A percentile compares a stretch with the other conserved stretches of the same genome.
These are phyloP conservation scores for Pedionomus torquatus DNA, from an alignment of 2,113 vertebrate genomes.

Conservation along the genomic window DNA sequence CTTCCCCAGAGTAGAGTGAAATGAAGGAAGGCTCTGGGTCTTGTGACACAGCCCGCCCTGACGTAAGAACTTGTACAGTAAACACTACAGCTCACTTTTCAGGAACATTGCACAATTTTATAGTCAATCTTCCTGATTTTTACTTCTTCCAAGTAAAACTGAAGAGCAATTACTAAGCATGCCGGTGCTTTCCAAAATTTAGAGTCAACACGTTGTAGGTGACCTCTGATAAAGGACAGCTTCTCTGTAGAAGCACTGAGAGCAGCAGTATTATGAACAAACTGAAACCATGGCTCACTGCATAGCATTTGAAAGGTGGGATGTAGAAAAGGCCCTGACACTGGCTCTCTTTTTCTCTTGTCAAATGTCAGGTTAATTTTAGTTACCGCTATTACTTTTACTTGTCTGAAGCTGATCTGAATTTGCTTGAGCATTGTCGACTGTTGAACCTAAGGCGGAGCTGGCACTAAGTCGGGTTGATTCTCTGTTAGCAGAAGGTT, in stretches of 20 bases:
- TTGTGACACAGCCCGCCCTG: neutral
- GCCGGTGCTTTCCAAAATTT: neutral
- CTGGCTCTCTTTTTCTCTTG: neutral
- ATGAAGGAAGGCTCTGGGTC: neutral
- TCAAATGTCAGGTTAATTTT: neutral
- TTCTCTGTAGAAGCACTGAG: neutral
- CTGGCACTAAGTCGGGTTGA: neutral
- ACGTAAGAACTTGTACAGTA: neutral
- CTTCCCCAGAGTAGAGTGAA: neutral
- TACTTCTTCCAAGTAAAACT: neutral
- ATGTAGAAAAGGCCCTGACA: neutral
- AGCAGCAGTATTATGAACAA: neutral
- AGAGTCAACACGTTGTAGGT: neutral
- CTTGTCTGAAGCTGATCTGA: neutral
- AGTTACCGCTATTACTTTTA: neutral
- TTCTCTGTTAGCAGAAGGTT: neutral
- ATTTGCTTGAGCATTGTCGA: neutral
- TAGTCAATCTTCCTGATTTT: neutral
- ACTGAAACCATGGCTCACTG: neutral
- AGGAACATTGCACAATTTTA: neutral
- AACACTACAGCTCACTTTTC: neutral
- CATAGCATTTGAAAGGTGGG: neutral
- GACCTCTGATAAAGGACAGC: neutral
- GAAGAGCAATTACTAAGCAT: neutral
- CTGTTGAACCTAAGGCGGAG: neutral